Conservation (phyloP, 2,888 invertebrate genomes). For the Punctoribates punctum region DNA sequence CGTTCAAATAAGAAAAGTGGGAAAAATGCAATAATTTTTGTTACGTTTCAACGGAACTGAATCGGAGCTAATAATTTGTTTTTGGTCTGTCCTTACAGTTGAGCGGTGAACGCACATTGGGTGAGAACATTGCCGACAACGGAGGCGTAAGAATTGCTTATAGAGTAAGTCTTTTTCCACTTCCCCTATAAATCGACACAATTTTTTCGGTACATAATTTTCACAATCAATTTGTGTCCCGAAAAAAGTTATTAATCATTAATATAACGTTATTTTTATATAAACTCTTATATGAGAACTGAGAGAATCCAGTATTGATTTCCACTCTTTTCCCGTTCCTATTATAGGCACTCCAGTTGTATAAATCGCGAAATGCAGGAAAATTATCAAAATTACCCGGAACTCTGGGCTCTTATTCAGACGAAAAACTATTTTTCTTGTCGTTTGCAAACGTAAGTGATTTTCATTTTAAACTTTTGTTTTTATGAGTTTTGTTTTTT, state of each 20-base stretch:
- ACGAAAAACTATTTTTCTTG: slow-evolving; percentile 38
- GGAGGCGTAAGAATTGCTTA: slow-evolving; percentile 34
- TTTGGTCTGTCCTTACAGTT: not conserved
- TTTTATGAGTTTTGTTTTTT: not conserved
- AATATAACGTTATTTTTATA: not conserved
- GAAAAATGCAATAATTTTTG: slow-evolving; percentile 31
- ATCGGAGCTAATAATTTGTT: not conserved
- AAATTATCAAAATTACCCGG: slow-evolving; percentile 28
- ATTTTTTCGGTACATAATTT: not conserved
- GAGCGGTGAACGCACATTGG: slow-evolving; percentile 5
- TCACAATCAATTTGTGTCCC: slow-evolving; percentile 14
- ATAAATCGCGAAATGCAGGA: not conserved
- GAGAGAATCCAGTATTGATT: not conserved
- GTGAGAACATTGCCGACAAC: slow-evolving; percentile 32
- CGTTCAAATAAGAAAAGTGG: not conserved
- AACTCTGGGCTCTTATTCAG: not conserved
- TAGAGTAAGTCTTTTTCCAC: slow-evolving; percentile 4
- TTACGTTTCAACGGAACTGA: no score
- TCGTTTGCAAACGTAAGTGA: slow-evolving; percentile 39
- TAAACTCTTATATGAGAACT: not conserved
- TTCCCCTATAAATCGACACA: not conserved
- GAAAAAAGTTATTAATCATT: slow-evolving; percentile 16
- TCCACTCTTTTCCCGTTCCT: no score
- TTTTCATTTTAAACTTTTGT: not conserved
- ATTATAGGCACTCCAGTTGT: not conserved